Evolutionary conservation across 2,888 invertebrate species (phyloP), one percentile per base, ranked within the genome.

Genomic region (Oxyteleia sp.): DNA sequence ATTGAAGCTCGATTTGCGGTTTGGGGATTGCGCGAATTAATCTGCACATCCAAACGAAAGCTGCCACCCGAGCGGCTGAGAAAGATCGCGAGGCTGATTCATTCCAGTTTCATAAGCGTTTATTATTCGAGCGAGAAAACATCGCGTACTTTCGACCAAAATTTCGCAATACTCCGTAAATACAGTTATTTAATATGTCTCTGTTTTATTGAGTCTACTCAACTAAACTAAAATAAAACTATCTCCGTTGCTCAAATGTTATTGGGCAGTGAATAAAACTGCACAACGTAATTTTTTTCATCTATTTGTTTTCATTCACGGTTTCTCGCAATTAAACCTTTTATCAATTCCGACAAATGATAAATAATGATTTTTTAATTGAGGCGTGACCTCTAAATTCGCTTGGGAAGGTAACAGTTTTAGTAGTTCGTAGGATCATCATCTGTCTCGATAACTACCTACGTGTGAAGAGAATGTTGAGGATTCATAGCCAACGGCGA

Each of bases 391-490:
- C 63, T 43, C 23, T 26, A 53, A 53, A 53, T 45, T 64, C 23
- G 55, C 55, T 53, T 5, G 55, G 53, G 63, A 64, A 74, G 35
- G 35, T 15, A 55, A 43, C 63, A 53, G 63, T 53, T 38, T 51
- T 51, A 32, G 29, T n/a, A 64, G 81, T 83, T 74, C 64, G 53
- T 61, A 72, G 79, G 76, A 84, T 78, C 78, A 84, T 85, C 59
- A 55, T 75, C 45, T 75, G 68, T 80, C 74, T 64, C 76, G 83
- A 87, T 87, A 85, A 84, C 83, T 83, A 82, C 83, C 82, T 76
- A 82, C 84, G 83, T 82, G 84, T 78, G 76, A 80, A 86, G 82
- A 75, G 75, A 83, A 85, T 82, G 76, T 68, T 76, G 82, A 78
- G 66, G 84, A 84, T 84, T 85, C 85, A 66, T 78, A 61, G 76